These are phyloP conservation scores for Platysternon megacephalum DNA, from an alignment of 2,113 vertebrate species.

Conservation along the genomic window DNA sequence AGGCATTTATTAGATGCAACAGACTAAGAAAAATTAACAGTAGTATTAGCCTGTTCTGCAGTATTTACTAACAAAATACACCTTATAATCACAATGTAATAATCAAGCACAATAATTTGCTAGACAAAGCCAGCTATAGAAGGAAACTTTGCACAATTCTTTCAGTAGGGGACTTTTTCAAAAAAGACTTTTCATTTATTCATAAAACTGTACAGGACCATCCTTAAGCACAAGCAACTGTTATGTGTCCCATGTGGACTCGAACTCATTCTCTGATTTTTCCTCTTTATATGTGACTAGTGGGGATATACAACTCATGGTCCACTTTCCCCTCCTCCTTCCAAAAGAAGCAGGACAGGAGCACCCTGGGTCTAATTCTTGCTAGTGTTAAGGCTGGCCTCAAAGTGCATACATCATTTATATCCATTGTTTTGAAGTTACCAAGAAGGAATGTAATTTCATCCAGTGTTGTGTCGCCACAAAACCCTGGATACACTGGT, in stretches of 20 bases:
- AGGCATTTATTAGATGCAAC: neutral
- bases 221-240: neutral
- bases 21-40: neutral
- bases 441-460: neutral
- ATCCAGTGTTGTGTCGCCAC: neutral
- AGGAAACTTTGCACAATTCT: neutral
- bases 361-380: neutral
- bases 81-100: neutral
- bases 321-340: neutral
- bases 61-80: constrained; percentile 21
- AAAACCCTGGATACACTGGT: neutral
- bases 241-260: neutral
- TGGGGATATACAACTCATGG: neutral
- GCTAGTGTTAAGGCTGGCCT: neutral
- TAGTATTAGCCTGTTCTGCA: neutral
- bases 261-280: neutral
- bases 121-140: neutral
- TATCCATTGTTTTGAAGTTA: neutral
- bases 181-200: neutral
- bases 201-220: constrained; percentile 1
- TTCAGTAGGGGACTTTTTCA: neutral
- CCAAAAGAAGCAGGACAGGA: neutral
- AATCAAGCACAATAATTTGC: neutral
- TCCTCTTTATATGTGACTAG: neutral
- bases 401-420: neutral